Evolutionary conservation across 2,113 vertebrate species (phyloP).

Genomic region (Glaucidium brasilianum): DNA sequence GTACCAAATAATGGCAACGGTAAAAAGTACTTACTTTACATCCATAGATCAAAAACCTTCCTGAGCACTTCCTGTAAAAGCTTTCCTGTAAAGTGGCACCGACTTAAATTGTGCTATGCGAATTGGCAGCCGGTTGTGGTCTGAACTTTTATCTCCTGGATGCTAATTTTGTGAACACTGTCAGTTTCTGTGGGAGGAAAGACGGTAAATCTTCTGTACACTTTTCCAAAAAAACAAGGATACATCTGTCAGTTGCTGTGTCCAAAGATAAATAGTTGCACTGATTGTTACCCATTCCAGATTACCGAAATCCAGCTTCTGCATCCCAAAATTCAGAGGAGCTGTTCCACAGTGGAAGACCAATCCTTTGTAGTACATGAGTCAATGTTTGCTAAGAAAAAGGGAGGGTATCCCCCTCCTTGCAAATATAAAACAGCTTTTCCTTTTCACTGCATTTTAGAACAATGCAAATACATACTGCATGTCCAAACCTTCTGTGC

Average conservation of each 20-base stretch:
- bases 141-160: conserved; percentile 46
- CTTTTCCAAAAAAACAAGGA: background rate
- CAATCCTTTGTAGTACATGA: background rate
- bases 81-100: conserved; percentile 25
- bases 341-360: background rate
- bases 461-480: background rate
- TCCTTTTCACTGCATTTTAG: background rate
- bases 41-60: conserved; percentile 51
- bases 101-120: conserved; percentile 2
- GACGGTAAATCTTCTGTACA: background rate
- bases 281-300: background rate
- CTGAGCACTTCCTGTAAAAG: conserved; percentile 50
- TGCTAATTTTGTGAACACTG: conserved; percentile 39
- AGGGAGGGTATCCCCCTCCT: background rate
- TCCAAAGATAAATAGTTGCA: background rate
- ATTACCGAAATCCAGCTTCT: background rate
- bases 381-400: background rate
- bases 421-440: background rate
- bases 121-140: conserved; percentile 21
- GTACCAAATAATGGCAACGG: conserved; percentile 36
- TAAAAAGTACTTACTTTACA: conserved; percentile 45
- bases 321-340: background rate
- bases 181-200: conserved; percentile 21
- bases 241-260: background rate
- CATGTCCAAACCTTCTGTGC: background rate